Evolutionary conservation across 2,797 vertebrate genomes (phyloP).

Genomic region (Chromobotia macracanthus): DNA sequence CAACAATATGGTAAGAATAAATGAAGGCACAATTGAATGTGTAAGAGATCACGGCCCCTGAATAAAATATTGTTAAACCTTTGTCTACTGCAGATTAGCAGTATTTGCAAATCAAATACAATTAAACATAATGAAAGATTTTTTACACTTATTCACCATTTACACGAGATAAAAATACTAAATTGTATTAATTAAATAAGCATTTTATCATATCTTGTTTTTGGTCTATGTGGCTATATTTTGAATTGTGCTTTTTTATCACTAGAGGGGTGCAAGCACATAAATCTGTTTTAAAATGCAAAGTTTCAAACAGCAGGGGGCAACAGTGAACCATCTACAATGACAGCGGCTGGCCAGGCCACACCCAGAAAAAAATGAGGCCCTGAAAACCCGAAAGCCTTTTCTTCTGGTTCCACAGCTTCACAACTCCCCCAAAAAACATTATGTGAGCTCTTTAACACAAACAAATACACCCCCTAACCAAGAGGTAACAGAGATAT

Average conservation of each 20-base stretch:
- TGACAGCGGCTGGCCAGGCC: slow-evolving; percentile 5
- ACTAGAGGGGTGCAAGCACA: not conserved
- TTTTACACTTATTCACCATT: not conserved
- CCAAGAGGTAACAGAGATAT: no score
- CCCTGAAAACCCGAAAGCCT: slow-evolving; percentile 34
- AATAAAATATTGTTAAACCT: no score
- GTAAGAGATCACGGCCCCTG: no score
- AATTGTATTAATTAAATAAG: no score
- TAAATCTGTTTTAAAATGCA: not conserved
- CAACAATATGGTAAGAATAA: not conserved
- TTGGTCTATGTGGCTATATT: not conserved
- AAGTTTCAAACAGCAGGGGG: slow-evolving; percentile 39
- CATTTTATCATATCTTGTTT: not conserved
- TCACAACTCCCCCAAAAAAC: slow-evolving; percentile 2
- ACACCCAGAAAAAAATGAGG: slow-evolving; percentile 46
- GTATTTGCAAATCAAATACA: not conserved
- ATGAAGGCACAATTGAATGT: not conserved
- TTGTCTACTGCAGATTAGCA: no score
- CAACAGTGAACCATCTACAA: slow-evolving; percentile 11
- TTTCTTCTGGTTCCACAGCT: slow-evolving; percentile 23
- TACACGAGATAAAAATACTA: no score
- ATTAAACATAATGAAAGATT: not conserved
- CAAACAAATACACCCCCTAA: not conserved
- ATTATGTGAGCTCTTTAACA: not conserved
- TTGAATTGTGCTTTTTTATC: not conserved